A percentile compares a stretch with the other conserved stretches of the same genome.
phyloP scores from a whole-genome alignment of 1,140 invertebrate species.

The Lycorma delicatula region DNA sequence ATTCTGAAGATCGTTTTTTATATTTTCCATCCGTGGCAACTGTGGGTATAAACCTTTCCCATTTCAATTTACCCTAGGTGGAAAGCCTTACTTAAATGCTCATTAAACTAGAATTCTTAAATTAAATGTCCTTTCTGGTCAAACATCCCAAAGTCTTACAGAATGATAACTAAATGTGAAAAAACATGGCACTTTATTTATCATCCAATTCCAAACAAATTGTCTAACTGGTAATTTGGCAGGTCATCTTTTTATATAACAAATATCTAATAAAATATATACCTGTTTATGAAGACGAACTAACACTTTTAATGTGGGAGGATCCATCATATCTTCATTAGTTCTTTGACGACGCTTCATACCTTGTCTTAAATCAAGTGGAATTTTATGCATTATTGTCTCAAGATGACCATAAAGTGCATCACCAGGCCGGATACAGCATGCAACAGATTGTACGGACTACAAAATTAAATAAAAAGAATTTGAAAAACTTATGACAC shows the following conservation, averaged over 20 bases:
- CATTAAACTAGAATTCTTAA: too few species aligned
- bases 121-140: too few species aligned
- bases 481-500: too few species aligned
- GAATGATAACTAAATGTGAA: neutral
- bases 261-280: neutral
- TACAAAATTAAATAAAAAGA: conserved; percentile 35
- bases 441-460: conserved; percentile 61
- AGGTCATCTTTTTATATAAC: neutral
- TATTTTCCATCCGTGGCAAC: too few species aligned
- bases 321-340: conserved; percentile 56
- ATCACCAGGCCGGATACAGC: conserved; percentile 57
- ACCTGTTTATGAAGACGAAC: conserved; percentile 71
- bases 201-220: neutral
- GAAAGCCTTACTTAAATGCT: too few species aligned
- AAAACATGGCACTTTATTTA: neutral
- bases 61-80: too few species aligned
- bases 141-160: too few species aligned
- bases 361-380: conserved; percentile 60
- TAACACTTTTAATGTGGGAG: conserved; percentile 70
- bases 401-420: conserved; percentile 63
- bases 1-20: too few species aligned
- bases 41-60: too few species aligned
- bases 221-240: neutral
- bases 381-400: conserved; percentile 82
- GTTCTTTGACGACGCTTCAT: conserved; percentile 53